Evolutionary conservation across 2,113 vertebrate species (phyloP), one percentile per base, ranked within the genome.

Genomic region (Anser cygnoides): DNA sequence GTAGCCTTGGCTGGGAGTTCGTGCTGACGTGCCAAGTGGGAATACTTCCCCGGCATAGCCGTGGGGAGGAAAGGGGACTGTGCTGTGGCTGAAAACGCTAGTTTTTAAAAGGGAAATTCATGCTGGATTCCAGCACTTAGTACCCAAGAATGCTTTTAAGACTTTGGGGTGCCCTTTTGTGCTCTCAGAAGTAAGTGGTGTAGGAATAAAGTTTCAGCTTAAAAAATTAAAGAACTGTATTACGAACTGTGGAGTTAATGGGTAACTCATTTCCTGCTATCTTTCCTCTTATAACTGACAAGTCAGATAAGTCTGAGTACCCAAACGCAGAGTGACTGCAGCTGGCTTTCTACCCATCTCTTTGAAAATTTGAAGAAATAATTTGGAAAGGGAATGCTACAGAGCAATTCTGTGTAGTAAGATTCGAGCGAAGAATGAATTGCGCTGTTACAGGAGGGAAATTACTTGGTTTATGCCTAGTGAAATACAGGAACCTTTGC

Each of bases 1-100:
- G 43, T 37, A 26, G 86, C 79, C 86, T 89, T 95, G 95, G 92
- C 87, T 78, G 57, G 57, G 86, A 90, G 90, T 68, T 65, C 41
- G 43, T 68, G 84, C 89, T 92, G 86, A 55, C 70, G 76, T 93
- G 95, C 95, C 93, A 87, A 78, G 80, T 80, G 92, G 77, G 92
- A 89, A 92, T 92, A n/a, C 57, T 92, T 94, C 44, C 43, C 71
- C 1, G 6, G 55, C 72, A 43, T 7, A 28, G 46, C 20, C 37
- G 2, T 14, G 88, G 44, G 73, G 65, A 72, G 89, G 10, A 11
- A 83, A 66, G 68, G 73, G 62, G 73, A 84, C n/a, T 83, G 31
- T 76, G 50, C 82, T 81, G 61, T 31, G 61, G 8, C 67, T 95
- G 41, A 78, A 77, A 87, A 31, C 20, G 14, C 25, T 29, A 6